phyloP scores from a whole-genome alignment of 2,888 invertebrate species.

The Phaonia tiefii region DNA sequence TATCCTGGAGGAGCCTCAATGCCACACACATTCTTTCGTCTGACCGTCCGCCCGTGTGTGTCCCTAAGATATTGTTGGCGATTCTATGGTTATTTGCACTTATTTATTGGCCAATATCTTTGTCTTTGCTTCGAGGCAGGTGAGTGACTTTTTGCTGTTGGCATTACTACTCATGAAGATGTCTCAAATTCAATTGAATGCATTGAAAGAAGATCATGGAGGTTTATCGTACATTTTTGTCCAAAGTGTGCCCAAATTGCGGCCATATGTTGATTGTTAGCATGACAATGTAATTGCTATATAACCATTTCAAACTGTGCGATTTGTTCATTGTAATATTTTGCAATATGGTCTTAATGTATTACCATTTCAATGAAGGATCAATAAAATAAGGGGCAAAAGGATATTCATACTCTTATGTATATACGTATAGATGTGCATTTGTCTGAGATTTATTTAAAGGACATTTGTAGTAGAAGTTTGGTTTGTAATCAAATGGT shows the following conservation, averaged over 20 bases:
- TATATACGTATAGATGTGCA: background rate
- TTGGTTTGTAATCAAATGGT: background rate
- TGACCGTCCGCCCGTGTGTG: too few species aligned
- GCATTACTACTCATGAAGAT: constrained; percentile 18
- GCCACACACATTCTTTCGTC: too few species aligned
- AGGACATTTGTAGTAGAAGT: background rate
- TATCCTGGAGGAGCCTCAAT: constrained; percentile 50
- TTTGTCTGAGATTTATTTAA: background rate
- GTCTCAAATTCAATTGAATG: constrained; percentile 38
- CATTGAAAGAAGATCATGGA: too few species aligned
- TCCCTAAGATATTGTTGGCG: background rate
- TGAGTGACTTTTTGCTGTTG: constrained; percentile 26
- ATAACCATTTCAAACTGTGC: constrained; percentile 48
- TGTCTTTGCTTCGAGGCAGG: constrained; percentile 36
- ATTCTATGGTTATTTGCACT: constrained; percentile 55
- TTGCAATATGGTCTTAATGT: constrained; percentile 45
- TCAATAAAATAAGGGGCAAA: background rate
- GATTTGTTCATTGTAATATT: constrained; percentile 26
- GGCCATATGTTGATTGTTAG: constrained; percentile 49
- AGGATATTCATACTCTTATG: too few species aligned
- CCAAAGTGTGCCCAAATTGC: constrained; percentile 56
- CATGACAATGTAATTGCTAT: constrained; percentile 11
- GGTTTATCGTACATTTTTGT: too few species aligned
- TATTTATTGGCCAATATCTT: constrained; percentile 33
- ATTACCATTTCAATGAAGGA: background rate